Evolutionary conservation across 2,797 vertebrate genomes (phyloP).

Genomic region (Cuculus canorus): DNA sequence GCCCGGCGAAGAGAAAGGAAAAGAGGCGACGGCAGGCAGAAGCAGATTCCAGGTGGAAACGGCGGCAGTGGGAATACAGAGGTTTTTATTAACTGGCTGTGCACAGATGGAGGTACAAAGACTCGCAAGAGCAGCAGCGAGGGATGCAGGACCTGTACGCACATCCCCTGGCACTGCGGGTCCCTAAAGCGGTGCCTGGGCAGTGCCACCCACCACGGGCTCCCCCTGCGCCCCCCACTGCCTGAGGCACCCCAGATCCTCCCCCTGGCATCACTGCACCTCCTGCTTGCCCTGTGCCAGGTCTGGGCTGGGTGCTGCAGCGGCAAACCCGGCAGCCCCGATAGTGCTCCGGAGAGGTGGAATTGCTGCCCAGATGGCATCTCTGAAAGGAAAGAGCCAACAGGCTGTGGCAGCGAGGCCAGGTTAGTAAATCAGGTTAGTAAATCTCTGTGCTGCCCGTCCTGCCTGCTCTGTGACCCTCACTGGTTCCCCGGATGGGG

Average conservation of each 20-base stretch:
- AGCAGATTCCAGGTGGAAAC: constrained; percentile 36
- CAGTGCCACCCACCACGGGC: not conserved
- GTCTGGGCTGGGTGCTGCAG: not conserved
- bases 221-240: fast-evolving
- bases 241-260: not conserved
- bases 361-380: not conserved
- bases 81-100: not conserved
- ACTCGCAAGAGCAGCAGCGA: not conserved
- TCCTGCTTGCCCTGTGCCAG: not conserved
- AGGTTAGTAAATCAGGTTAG: fast-evolving
- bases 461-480: not conserved
- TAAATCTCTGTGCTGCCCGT: not conserved
- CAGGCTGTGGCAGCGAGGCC: fast-evolving
- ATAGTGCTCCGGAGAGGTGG: fast-evolving
- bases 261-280: not conserved
- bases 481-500: fast-evolving
- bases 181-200: not conserved
- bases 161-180: not conserved
- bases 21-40: not conserved
- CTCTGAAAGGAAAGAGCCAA: not conserved
- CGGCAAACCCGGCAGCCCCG: fast-evolving
- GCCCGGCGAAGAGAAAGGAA: not conserved
- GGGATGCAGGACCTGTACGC: not conserved
- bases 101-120: not conserved
- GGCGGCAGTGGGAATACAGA: not conserved